phyloP scores from a whole-genome alignment of 2,113 vertebrate genomes.

The Lepidothrix coronata region DNA sequence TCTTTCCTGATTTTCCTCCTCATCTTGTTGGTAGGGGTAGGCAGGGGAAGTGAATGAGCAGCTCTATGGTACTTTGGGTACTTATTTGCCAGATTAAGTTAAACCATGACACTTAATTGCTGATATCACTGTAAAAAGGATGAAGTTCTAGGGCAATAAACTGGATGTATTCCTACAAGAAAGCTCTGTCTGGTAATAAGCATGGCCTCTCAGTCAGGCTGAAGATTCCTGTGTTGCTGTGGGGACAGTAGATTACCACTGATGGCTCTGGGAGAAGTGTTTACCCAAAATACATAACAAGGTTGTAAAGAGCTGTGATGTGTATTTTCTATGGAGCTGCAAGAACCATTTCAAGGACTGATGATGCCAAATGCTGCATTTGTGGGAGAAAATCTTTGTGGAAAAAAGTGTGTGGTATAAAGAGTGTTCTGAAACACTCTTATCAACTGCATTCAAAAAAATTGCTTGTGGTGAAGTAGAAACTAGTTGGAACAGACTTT shows the following conservation, averaged over 20 bases:
- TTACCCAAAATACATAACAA: neutral
- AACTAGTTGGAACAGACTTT: neutral
- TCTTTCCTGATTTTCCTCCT: neutral
- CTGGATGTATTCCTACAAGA: neutral
- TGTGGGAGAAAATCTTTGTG: neutral
- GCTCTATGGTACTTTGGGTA: neutral
- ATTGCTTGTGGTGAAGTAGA: neutral
- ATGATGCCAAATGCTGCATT: neutral
- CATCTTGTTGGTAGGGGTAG: neutral
- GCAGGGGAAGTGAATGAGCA: neutral
- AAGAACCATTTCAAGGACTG: neutral
- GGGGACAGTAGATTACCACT: neutral
- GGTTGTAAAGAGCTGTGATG: neutral
- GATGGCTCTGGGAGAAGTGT: neutral
- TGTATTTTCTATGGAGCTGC: neutral
- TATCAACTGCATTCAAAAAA: neutral
- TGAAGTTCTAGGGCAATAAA: neutral
- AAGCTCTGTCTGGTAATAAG: neutral
- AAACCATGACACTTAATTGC: neutral
- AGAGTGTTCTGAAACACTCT: neutral
- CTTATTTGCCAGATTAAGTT: neutral
- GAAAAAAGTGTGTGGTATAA: neutral
- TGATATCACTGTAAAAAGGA: neutral
- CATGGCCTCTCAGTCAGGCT: neutral
- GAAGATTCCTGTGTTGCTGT: neutral